These are phyloP conservation scores for Pyrochroa serraticornis DNA, from an alignment of 2,888 invertebrate species.

Conservation along the genomic window DNA sequence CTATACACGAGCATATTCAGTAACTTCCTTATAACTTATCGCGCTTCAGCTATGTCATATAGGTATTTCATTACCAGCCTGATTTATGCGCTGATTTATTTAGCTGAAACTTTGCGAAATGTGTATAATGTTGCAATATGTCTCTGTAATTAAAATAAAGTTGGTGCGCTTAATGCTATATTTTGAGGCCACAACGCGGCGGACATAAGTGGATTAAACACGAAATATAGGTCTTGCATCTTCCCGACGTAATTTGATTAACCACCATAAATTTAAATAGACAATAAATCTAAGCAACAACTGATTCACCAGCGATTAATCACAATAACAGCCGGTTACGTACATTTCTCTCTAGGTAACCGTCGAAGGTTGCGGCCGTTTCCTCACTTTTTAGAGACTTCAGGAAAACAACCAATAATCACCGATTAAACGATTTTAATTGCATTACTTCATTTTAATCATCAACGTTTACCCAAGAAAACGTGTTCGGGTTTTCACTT, in stretches of 20 bases:
- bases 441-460: no score
- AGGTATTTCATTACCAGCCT: conserved; percentile 58
- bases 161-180: conserved; percentile 10
- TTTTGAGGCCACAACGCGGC: background rate
- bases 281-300: no score
- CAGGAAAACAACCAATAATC: no score
- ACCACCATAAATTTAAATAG: no score
- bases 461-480: background rate
- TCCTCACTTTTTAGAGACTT: no score
- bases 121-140: conserved; percentile 40
- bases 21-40: conserved; percentile 50
- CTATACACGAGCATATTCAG: conserved; percentile 46
- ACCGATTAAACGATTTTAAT: no score
- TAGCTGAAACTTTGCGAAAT: conserved; percentile 48
- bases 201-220: background rate
- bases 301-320: no score
- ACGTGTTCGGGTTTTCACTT: conserved; percentile 3
- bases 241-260: no score
- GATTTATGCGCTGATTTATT: conserved; percentile 55
- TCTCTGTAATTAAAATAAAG: conserved; percentile 46
- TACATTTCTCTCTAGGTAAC: no score
- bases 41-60: conserved; percentile 53
- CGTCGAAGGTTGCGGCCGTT: no score
- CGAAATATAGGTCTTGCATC: background rate
- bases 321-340: no score